Evolutionary conservation across 2,797 vertebrate genomes (phyloP).

Genomic region (Ctenochaetus hawaiiensis): DNA sequence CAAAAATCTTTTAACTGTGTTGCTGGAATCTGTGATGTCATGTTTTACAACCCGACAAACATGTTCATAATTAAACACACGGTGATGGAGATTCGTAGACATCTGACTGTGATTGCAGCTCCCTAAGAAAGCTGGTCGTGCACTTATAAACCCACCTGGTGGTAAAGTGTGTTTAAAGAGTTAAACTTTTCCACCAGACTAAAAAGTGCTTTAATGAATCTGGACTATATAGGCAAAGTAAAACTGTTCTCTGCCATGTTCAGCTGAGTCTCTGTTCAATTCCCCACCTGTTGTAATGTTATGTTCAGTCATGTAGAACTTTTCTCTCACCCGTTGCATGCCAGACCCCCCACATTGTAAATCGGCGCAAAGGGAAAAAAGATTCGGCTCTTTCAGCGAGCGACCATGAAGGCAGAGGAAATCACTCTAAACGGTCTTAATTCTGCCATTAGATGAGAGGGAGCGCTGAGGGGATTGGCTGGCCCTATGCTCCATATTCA

Average conservation of each 20-base stretch:
- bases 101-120: background rate
- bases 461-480: slow-evolving; percentile 91
- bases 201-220: slow-evolving; percentile 34
- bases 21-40: background rate
- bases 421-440: slow-evolving; percentile 99
- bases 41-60: background rate
- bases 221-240: slow-evolving; percentile 26
- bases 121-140: slow-evolving; percentile 7
- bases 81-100: background rate
- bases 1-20: background rate
- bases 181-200: slow-evolving; percentile 7
- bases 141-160: slow-evolving; percentile 27
- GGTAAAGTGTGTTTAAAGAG: slow-evolving; percentile 25
- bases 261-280: slow-evolving; percentile 61
- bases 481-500: slow-evolving; percentile 96
- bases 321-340: slow-evolving; percentile 81
- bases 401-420: slow-evolving; percentile 89
- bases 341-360: slow-evolving; percentile 87
- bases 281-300: slow-evolving; percentile 85
- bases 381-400: slow-evolving; percentile 82
- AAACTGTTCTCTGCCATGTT: slow-evolving; percentile 60
- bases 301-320: slow-evolving; percentile 85
- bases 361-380: slow-evolving; percentile 75
- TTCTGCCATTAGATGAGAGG: slow-evolving; percentile 97
- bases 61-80: background rate